These are phyloP conservation scores for Oligia strigilis DNA, from an alignment of 2,888 invertebrate genomes.

Conservation along the genomic window DNA sequence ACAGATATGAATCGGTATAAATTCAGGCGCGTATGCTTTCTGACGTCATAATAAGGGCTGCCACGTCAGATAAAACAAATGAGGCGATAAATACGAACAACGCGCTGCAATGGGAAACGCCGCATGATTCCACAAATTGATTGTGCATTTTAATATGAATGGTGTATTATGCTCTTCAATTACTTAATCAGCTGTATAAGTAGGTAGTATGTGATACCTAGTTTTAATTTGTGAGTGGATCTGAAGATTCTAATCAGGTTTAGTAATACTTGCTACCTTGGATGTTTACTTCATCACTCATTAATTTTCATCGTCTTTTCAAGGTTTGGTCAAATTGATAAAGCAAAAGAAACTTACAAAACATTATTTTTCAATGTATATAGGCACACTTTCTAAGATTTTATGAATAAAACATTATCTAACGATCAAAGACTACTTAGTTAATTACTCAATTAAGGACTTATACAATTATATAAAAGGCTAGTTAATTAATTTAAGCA, in stretches of 20 bases:
- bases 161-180: conserved; percentile 39
- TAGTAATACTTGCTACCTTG: neutral
- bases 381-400: neutral
- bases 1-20: conserved; percentile 59
- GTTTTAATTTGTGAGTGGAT: neutral
- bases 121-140: conserved; percentile 69
- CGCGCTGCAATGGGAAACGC: conserved; percentile 65
- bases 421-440: neutral
- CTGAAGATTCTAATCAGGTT: neutral
- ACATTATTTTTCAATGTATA: no score
- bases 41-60: conserved; percentile 67
- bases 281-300: neutral
- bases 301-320: neutral
- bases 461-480: neutral
- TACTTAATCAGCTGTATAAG: conserved; percentile 12
- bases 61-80: conserved; percentile 70
- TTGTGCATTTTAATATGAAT: conserved; percentile 65
- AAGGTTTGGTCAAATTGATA: neutral
- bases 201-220: neutral
- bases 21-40: conserved; percentile 59
- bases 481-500: no score
- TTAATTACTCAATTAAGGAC: neutral
- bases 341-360: neutral
- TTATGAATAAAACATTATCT: neutral
- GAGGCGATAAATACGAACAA: conserved; percentile 69